Conservation (phyloP, 2,888 invertebrate species). For the Phlogophora meticulosa region DNA sequence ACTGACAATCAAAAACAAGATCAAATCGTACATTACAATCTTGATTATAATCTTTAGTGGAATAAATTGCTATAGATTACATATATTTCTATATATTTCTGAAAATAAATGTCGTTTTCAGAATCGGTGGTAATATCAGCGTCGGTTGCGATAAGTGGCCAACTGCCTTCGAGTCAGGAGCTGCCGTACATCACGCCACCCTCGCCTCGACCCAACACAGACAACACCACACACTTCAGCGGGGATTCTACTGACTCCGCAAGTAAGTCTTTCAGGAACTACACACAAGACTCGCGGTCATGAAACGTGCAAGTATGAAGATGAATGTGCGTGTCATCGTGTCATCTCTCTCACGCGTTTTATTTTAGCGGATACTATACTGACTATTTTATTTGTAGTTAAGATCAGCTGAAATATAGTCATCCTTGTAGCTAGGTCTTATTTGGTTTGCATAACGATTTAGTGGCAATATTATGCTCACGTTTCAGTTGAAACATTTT, state of each 20-base stretch:
- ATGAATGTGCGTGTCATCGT: background rate
- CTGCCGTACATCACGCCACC: conserved; percentile 97
- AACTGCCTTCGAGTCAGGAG: conserved; percentile 96
- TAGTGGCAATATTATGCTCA: too few species aligned
- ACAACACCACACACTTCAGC: conserved; percentile 93
- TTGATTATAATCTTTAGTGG: conserved; percentile 42
- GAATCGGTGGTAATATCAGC: conserved; percentile 94
- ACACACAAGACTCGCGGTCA: background rate
- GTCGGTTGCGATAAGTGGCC: conserved; percentile 96
- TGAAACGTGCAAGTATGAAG: background rate
- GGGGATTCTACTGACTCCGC: conserved; percentile 97
- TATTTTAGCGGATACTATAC: background rate
- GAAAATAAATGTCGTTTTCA: conserved; percentile 60
- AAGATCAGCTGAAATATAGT: background rate
- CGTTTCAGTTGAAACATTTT: too few species aligned
- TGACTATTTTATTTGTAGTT: background rate
- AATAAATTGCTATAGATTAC: conserved; percentile 28
- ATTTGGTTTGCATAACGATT: too few species aligned
- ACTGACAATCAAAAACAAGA: conserved; percentile 39
- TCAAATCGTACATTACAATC: conserved; percentile 34
- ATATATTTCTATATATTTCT: conserved; percentile 8
- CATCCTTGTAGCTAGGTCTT: background rate
- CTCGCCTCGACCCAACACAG: conserved; percentile 86
- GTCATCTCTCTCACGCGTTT: background rate
- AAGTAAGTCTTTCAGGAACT: conserved; percentile 88